Percentiles rank a stretch among this genome's conserved stretches.
phyloP scores from a whole-genome alignment of 1,140 invertebrate species.

The Tetragonula clypearis region DNA sequence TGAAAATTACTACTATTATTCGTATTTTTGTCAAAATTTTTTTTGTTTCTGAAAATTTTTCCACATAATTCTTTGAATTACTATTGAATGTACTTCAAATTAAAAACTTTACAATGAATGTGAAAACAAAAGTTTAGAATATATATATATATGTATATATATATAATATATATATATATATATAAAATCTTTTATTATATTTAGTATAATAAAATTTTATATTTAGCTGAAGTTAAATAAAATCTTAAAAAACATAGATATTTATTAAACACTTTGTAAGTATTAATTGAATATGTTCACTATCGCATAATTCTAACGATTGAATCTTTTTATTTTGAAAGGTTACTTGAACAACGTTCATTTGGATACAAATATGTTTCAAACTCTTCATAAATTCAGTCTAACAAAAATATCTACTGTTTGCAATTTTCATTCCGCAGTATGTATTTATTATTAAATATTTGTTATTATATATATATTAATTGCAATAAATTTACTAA shows the following conservation, averaged over 20 bases:
- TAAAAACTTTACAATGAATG: background rate
- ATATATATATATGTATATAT: background rate
- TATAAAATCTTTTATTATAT: background rate
- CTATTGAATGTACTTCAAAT: background rate
- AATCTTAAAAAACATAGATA: background rate
- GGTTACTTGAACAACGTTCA: conserved; percentile 33
- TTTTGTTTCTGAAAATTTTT: background rate
- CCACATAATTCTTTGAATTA: background rate
- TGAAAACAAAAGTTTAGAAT: background rate
- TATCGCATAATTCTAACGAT: background rate
- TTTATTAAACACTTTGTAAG: background rate
- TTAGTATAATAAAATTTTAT: background rate
- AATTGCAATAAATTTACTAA: conserved; percentile 25
- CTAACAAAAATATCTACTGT: conserved; percentile 6
- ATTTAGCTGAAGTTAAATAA: background rate
- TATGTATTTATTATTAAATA: background rate
- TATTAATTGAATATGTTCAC: background rate
- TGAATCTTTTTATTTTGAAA: conserved; percentile 1
- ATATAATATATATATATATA: background rate
- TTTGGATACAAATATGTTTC: conserved; percentile 17
- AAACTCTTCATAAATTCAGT: conserved; percentile 20
- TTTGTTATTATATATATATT: background rate
- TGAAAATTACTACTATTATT: background rate
- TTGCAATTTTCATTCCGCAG: conserved; percentile 37
- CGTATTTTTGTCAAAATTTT: background rate